phyloP scores from a whole-genome alignment of 2,888 invertebrate genomes.

The Drosophila neotestacea region DNA sequence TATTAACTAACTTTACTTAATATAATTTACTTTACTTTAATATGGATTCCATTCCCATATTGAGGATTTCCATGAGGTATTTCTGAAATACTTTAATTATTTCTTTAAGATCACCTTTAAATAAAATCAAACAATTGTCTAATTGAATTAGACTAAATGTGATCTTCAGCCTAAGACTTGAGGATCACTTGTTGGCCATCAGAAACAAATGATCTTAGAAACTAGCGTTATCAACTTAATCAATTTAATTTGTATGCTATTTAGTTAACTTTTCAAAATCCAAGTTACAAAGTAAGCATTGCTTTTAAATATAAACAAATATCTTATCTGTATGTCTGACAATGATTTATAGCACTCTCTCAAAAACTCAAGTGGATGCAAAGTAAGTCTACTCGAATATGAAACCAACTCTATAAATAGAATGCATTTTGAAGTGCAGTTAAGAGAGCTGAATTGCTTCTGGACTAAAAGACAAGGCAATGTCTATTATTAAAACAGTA shows the following conservation, averaged over 20 bases:
- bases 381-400: not conserved
- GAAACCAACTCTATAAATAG: constrained; percentile 14
- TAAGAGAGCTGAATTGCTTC: not conserved
- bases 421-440: constrained; percentile 1
- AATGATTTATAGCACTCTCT: constrained; percentile 37
- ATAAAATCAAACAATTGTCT: too few species aligned
- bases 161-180: too few species aligned
- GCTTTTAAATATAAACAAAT: constrained; percentile 5
- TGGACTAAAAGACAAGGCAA: not conserved
- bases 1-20: too few species aligned
- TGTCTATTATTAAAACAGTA: not conserved
- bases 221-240: too few species aligned
- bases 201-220: too few species aligned
- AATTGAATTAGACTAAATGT: too few species aligned
- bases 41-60: too few species aligned
- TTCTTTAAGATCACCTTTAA: too few species aligned
- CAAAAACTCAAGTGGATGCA: constrained; percentile 2
- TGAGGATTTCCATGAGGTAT: too few species aligned
- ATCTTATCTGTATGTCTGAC: constrained; percentile 36
- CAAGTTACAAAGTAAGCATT: not conserved
- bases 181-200: too few species aligned
- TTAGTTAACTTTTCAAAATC: not conserved
- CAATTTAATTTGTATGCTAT: not conserved
- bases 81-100: too few species aligned
- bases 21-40: too few species aligned